Evolutionary conservation across 2,888 invertebrate genomes (phyloP), one percentile per base, ranked within the genome.

Genomic region (Saturnia pavonia): DNA sequence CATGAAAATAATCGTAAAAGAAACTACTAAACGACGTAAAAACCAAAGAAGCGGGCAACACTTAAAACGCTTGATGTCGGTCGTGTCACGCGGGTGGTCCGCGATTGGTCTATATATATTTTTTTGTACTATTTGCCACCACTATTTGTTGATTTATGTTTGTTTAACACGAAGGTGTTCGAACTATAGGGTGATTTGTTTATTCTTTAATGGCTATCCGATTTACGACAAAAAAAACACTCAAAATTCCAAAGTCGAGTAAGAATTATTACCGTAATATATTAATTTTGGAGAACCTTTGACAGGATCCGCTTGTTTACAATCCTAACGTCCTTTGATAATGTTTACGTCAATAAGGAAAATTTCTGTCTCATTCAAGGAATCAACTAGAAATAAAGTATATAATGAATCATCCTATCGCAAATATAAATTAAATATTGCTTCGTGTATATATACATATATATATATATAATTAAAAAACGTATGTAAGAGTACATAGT

Each of bases 21-120:
- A 68, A 54, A 68, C 43, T 68, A 54, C 40, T 6, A 48, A 25
- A 57, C 22, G 8, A 9, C 25, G 25, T 57, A 57, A 57, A 34
- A 54, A 54, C 27, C 27, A 34, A 78, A 77, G 79, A 11, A 78
- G 78, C 75, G 75, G 78, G 78, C 86, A 85, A 85, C 40, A 63
- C 63, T n/a, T 63, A 16, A 34, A 34, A 63, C 27, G 34, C 19
- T 81, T 79, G 83, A 76, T 78, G 85, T 79, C 77, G 82, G 80
- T 72, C 78, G 86, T 88, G 87, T 89, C 90, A 84, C 88, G 78
- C 88, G 93, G 92, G 93, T 93, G 93, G 93, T 94, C 93, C 81
- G 74, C 63, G 57, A 75, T 76, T 77, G 79, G 85, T 85, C 84
- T 80, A 85, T 82, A 88, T 91, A 91, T 88, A 86, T 84, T 90